Evolutionary conservation across 2,113 vertebrate genomes (phyloP), one percentile per base, ranked within the genome.

Genomic region (Lanius ludovicianus): DNA sequence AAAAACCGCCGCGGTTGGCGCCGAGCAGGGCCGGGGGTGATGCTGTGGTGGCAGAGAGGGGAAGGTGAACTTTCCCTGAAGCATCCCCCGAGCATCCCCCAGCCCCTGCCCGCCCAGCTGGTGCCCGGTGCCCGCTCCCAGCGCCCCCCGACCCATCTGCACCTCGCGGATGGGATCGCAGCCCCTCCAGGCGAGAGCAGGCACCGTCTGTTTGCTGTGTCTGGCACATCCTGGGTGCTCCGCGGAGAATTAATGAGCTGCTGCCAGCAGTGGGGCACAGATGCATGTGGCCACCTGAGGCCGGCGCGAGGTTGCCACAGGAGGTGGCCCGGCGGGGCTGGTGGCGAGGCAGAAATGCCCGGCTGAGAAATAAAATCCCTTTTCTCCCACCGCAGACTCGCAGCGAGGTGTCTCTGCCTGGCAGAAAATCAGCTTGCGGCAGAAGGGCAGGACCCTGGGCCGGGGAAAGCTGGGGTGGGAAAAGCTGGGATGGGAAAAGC

Each of bases 141-240:
- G 20, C 1, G 19, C 90, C 56, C 46, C 82, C 69, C 28, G 82
- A 7, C n/a, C 91, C 87, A 70, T 86, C 90, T 65, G 90, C 70
- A 12, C 52, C 83, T 14, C 1, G 16, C 33, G 27, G 25, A 44
- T 19, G 30, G 86, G 56, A 44, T 92, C 41, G 30, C 86, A 14
- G 93, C 23, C 79, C 88, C 84, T 69, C 79, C 64, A 1, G 95
- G 89, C 89, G 20, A 1, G 46, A 3, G 53, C 56, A 1, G 59
- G 7, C 76, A 42, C 68, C 76, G 62, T 95, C 37, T 95, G 93
- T 89, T 90, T 65, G 94, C 89, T 1, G 91, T 15, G 95, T 97
- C 96, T 96, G 93, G 91, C 94, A 95, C 95, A 33, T 95, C 94
- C 57, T 39, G 87, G 94, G 89, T 41, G 93, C 83, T 65, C 27